Conservation (phyloP, 2,888 invertebrate genomes). For the Chloromyia formosa region DNA sequence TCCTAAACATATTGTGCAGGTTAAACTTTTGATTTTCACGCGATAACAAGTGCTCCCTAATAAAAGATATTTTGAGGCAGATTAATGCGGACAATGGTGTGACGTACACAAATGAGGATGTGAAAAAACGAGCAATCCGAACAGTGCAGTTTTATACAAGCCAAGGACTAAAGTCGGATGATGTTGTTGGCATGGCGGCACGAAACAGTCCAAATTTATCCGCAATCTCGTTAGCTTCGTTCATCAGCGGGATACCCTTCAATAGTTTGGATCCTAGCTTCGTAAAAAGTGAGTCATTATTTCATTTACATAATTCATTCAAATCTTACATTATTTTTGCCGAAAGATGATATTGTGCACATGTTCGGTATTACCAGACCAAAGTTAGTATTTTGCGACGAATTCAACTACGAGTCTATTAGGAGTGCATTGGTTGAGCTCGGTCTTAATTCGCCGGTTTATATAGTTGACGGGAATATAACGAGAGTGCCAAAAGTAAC, state of each 20-base stretch:
- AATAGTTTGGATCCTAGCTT: slow-evolving; percentile 57
- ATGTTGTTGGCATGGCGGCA: slow-evolving; percentile 55
- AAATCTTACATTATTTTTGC: not conserved
- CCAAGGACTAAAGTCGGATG: slow-evolving; percentile 50
- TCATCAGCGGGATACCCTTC: slow-evolving; percentile 57
- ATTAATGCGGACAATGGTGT: slow-evolving; percentile 18
- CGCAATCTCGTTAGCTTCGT: slow-evolving; percentile 54
- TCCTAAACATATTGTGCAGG: slow-evolving; percentile 15
- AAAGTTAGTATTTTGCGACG: slow-evolving; percentile 60
- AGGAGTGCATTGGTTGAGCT: slow-evolving; percentile 53
- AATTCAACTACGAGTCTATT: slow-evolving; percentile 54
- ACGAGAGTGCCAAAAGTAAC: slow-evolving; percentile 50
- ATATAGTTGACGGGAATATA: slow-evolving; percentile 55
- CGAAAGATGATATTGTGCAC: slow-evolving; percentile 56
- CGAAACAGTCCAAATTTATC: slow-evolving; percentile 55
- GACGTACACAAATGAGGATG: not conserved
- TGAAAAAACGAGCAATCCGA: slow-evolving; percentile 46
- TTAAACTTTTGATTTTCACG: slow-evolving; percentile 1
- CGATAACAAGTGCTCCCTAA: not conserved
- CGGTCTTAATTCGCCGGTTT: slow-evolving; percentile 53
- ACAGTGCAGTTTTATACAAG: slow-evolving; percentile 52
- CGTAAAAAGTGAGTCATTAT: slow-evolving; percentile 44
- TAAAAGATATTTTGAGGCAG: not conserved
- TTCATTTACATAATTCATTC: not conserved
- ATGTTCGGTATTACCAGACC: slow-evolving; percentile 59